Percentiles rank a stretch among this genome's conserved stretches.
phyloP scores from a whole-genome alignment of 2,888 invertebrate species.

The Eilema caniola region DNA sequence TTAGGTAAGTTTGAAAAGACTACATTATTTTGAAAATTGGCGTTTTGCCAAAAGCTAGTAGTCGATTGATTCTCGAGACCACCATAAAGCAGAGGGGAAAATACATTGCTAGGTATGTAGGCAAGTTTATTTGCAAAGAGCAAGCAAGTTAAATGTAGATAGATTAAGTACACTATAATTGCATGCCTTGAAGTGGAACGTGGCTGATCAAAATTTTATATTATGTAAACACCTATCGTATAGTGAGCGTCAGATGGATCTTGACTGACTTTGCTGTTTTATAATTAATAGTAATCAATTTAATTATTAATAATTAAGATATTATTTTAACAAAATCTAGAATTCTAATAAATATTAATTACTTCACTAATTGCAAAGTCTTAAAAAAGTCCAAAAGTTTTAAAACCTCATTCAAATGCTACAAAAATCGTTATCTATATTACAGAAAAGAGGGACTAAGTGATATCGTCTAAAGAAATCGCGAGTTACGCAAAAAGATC shows the following conservation, averaged over 20 bases:
- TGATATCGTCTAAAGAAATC: conserved; percentile 74
- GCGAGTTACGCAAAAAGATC: conserved; percentile 62
- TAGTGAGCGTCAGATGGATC: too few species aligned
- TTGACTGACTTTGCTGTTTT: too few species aligned
- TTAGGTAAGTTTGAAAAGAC: conserved; percentile 80
- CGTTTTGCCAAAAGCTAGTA: conserved; percentile 63
- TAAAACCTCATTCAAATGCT: conserved; percentile 50
- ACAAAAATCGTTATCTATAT: conserved; percentile 65
- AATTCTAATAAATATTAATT: not conserved
- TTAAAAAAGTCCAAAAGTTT: conserved; percentile 17
- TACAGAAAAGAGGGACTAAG: conserved; percentile 64
- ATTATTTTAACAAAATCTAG: too few species aligned
- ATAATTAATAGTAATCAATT: too few species aligned
- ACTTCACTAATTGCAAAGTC: not conserved
- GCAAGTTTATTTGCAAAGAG: conserved; percentile 37
- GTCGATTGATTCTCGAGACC: conserved; percentile 59
- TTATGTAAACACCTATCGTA: too few species aligned
- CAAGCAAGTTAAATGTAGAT: too few species aligned
- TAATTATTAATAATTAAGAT: too few species aligned
- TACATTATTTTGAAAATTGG: conserved; percentile 66
- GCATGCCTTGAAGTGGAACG: too few species aligned
- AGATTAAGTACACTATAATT: too few species aligned
- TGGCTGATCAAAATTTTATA: too few species aligned
- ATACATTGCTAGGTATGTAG: conserved; percentile 44
- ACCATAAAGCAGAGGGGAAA: conserved; percentile 55